Evolutionary conservation across 2,888 invertebrate genomes (phyloP), one percentile per base, ranked within the genome.

Genomic region (Philereme transversata): DNA sequence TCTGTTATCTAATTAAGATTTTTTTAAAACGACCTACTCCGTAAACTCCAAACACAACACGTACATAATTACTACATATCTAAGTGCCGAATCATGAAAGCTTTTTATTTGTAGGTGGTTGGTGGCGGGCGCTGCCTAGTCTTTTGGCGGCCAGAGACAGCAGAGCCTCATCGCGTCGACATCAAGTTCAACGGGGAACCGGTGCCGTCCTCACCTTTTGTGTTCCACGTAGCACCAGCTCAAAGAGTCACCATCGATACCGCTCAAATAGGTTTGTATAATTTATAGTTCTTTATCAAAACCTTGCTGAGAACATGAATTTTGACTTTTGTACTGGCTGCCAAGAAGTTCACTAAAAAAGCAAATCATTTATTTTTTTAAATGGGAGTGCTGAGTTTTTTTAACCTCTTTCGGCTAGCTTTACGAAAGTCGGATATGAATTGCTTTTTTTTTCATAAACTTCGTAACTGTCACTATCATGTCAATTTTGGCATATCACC

Each of bases 141-240:
- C 40, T 97, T 97, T 67, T 99, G 99, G 92, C 97, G 98, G 22
- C 99, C 99, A 45, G 98, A 98, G 86, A 94, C 96, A 70, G 95
- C 97, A 3, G 97, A 97, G 73, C 96, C 97, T 35, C 99, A 99
- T 88, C 94, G 97, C 76, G 98, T 99, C 71, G 98, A 98, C 86
- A 98, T 99, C 62, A 98, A 97, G 90, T 99, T 99, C 88, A 99
- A 99, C 83, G 97, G 97, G 51, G 98, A 98, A 87, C 97, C 97
- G 34, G 97, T 98, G 36, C 95, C 96, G 63, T 97, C 97, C 67
- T 98, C 98, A 76, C 98, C 98, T 5, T 97, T 98, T 74, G 95
- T 97, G 46, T 97, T 97, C 79, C 95, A 97, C 69, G 91, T 92
- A 43, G 87, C 90, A 5, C 90, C 92, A 54, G 90, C 91, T 44